Conservation (phyloP, 2,888 invertebrate species). For the Shargacucullia verbasci region DNA sequence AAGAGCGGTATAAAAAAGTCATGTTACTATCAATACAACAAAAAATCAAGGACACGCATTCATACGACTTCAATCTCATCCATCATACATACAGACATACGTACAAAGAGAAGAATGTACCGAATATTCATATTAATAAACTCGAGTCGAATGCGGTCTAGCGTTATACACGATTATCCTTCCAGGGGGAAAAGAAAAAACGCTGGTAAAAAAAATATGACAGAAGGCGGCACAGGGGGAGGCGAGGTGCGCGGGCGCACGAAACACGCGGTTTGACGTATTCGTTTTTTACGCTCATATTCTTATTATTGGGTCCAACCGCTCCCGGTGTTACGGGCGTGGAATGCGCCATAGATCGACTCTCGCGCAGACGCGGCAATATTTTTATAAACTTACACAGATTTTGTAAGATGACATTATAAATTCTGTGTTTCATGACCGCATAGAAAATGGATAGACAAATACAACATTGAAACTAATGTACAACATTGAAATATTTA, state of each 20-base stretch:
- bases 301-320: slow-evolving; percentile 86
- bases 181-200: slow-evolving; percentile 70
- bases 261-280: slow-evolving; percentile 80
- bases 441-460: not conserved
- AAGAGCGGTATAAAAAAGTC: slow-evolving; percentile 50
- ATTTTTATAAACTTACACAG: slow-evolving; percentile 27
- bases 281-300: slow-evolving; percentile 86
- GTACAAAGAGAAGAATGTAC: slow-evolving; percentile 63
- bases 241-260: slow-evolving; percentile 75
- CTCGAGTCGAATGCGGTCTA: slow-evolving; percentile 75
- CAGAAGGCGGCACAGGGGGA: slow-evolving; percentile 68
- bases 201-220: slow-evolving; percentile 68
- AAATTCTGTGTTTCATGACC: not conserved
- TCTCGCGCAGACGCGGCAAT: slow-evolving; percentile 74
- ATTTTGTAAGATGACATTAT: not conserved
- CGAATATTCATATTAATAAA: slow-evolving; percentile 79
- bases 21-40: slow-evolving; percentile 56
- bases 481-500: too few relatives aligned
- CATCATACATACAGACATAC: slow-evolving; percentile 54
- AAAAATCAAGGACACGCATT: slow-evolving; percentile 50
- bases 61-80: slow-evolving; percentile 54
- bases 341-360: slow-evolving; percentile 84
- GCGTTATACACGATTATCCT: slow-evolving; percentile 85
- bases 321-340: slow-evolving; percentile 88
- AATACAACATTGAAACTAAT: too few relatives aligned